These are phyloP conservation scores for Myotis brandtii DNA, from an alignment of 2,113 vertebrate species.

Conservation along the genomic window DNA sequence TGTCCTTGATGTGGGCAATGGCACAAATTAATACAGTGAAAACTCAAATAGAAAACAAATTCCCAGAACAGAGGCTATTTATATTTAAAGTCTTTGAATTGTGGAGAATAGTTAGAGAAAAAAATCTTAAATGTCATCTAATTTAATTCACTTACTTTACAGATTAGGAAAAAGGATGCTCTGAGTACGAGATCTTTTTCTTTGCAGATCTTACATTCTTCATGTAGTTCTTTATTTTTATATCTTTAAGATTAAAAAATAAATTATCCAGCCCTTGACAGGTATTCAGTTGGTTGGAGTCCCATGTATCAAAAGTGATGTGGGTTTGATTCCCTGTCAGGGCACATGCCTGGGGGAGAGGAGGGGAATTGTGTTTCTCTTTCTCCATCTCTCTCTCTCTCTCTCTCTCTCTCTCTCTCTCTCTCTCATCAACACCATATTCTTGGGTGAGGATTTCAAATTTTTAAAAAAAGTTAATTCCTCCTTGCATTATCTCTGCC, in stretches of 20 bases:
- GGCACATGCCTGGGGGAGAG: no score
- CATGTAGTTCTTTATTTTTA: neutral
- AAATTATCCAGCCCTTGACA: neutral
- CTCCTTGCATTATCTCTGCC: constrained; percentile 2
- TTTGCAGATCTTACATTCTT: constrained; percentile 8
- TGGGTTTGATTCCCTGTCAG: no score
- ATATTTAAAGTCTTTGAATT: constrained; percentile 61
- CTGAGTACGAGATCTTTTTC: constrained; percentile 26
- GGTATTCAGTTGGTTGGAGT: neutral
- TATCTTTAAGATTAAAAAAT: neutral
- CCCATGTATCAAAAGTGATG: no score
- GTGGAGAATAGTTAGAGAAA: constrained; percentile 52
- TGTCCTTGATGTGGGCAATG: constrained; percentile 48
- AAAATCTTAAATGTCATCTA: constrained; percentile 59
- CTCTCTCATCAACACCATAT: no score
- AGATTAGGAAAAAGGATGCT: constrained; percentile 7
- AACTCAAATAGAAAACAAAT: constrained; percentile 58
- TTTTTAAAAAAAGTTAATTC: neutral
- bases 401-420: no score
- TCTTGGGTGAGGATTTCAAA: neutral
- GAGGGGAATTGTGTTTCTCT: no score
- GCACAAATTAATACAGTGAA: constrained; percentile 52
- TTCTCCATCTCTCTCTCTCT: no score
- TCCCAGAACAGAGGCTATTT: constrained; percentile 50
- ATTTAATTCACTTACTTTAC: constrained; percentile 50